phyloP scores from a whole-genome alignment of 2,888 invertebrate species.

The Phalangium opilio region DNA sequence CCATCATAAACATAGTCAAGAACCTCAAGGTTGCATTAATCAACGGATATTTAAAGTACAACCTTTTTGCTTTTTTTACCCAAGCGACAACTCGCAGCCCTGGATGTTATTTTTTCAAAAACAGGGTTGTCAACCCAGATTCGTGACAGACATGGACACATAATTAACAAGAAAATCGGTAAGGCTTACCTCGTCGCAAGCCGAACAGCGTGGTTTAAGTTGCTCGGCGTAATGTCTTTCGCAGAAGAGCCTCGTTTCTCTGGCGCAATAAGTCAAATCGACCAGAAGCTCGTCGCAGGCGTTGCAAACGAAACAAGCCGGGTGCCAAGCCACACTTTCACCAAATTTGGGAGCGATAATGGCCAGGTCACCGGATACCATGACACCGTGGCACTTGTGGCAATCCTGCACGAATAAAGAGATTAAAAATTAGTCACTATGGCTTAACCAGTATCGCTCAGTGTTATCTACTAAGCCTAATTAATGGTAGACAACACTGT shows the following conservation, averaged over 20 bases:
- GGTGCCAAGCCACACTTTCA: constrained; percentile 65
- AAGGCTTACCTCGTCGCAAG: constrained; percentile 91
- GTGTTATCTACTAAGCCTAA: too few relatives aligned
- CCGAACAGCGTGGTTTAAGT: constrained; percentile 84
- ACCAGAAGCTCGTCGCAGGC: constrained; percentile 83
- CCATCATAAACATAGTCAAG: too few relatives aligned
- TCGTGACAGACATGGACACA: too few relatives aligned
- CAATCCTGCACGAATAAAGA: constrained; percentile 46
- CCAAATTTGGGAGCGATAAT: constrained; percentile 71
- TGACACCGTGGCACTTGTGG: constrained; percentile 59
- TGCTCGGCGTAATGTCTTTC: constrained; percentile 93
- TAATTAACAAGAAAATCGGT: background rate
- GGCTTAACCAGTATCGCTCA: too few relatives aligned
- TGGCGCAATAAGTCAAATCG: constrained; percentile 87
- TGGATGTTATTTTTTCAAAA: too few relatives aligned
- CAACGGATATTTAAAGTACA: too few relatives aligned
- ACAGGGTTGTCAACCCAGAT: too few relatives aligned
- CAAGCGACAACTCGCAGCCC: too few relatives aligned
- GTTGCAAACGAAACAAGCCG: constrained; percentile 78
- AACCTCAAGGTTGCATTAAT: too few relatives aligned
- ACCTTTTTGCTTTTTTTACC: too few relatives aligned
- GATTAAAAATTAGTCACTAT: constrained; percentile 5
- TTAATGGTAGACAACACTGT: background rate
- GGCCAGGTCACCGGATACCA: constrained; percentile 63
- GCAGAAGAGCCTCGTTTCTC: constrained; percentile 74